These are phyloP conservation scores for Drosophila lacteicornis DNA, from an alignment of 1,140 invertebrate species.

Conservation along the genomic window DNA sequence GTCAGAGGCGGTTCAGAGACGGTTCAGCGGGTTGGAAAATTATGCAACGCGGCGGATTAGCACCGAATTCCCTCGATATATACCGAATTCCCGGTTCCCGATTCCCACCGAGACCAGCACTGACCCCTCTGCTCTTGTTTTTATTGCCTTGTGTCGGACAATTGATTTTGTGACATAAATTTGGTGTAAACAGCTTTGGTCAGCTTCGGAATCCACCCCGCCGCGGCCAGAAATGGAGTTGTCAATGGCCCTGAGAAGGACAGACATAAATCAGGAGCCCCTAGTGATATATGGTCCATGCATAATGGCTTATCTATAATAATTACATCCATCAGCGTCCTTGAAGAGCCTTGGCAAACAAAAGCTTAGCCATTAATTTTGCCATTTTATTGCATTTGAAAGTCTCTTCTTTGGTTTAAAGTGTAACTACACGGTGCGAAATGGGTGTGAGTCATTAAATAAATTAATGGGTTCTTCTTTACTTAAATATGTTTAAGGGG, in stretches of 20 bases:
- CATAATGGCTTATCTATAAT: slow-evolving; percentile 32
- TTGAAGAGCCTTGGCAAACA: slow-evolving; percentile 11
- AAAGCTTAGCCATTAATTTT: slow-evolving; percentile 1
- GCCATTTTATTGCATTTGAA: not conserved
- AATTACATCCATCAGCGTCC: slow-evolving; percentile 23
- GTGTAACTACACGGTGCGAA: not conserved
- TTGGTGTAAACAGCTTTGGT: slow-evolving; percentile 75
- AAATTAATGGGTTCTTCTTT: not conserved
- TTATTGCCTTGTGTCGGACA: slow-evolving; percentile 73
- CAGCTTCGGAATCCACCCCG: slow-evolving; percentile 31
- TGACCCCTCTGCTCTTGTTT: slow-evolving; percentile 58
- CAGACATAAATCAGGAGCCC: slow-evolving; percentile 46
- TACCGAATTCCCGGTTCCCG: not conserved
- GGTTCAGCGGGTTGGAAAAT: slow-evolving; percentile 70
- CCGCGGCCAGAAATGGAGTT: slow-evolving; percentile 42
- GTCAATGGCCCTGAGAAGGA: slow-evolving; percentile 19
- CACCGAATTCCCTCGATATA: not conserved
- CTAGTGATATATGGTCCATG: slow-evolving; percentile 36
- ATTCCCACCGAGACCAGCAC: not conserved
- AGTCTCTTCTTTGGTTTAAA: not conserved
- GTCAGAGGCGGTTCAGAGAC: slow-evolving; percentile 9
- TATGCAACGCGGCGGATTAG: slow-evolving; percentile 55
- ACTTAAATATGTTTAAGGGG: not conserved
- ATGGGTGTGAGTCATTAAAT: not conserved
- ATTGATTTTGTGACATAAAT: slow-evolving; percentile 77